phyloP scores from a whole-genome alignment of 2,888 invertebrate species.

The Camponotus fellah region DNA sequence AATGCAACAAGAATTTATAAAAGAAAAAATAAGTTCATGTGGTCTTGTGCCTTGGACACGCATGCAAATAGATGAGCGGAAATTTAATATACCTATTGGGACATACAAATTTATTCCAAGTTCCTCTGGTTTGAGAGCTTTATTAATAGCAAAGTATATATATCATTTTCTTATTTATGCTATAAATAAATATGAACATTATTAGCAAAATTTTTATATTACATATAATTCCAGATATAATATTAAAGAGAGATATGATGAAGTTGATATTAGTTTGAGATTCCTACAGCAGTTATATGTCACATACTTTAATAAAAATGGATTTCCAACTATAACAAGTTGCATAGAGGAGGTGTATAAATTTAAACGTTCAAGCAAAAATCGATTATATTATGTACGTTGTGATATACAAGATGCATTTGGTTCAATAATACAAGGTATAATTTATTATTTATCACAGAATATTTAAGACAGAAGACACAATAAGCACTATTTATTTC shows the following conservation, averaged over 20 bases:
- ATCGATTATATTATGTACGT: conserved; percentile 10
- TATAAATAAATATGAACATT: background rate
- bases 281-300: conserved; percentile 41
- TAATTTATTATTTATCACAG: background rate
- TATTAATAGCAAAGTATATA: conserved; percentile 36
- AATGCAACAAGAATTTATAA: conserved; percentile 23
- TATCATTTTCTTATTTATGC: background rate
- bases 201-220: background rate
- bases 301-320: conserved; percentile 3
- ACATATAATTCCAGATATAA: conserved; percentile 12
- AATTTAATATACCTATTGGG: background rate
- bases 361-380: background rate
- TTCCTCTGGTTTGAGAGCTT: conserved; percentile 31
- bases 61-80: too few species aligned
- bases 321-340: background rate
- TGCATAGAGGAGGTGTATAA: background rate
- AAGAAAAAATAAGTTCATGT: background rate
- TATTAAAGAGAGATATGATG: background rate
- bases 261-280: conserved; percentile 9
- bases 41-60: background rate
- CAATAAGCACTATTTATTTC: background rate
- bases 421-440: conserved; percentile 39
- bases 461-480: background rate
- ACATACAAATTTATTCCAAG: conserved; percentile 19
- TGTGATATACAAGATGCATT: conserved; percentile 47